Evolutionary conservation across 2,888 invertebrate genomes (phyloP).

Genomic region (Caenorhabditis drosophilae): DNA sequence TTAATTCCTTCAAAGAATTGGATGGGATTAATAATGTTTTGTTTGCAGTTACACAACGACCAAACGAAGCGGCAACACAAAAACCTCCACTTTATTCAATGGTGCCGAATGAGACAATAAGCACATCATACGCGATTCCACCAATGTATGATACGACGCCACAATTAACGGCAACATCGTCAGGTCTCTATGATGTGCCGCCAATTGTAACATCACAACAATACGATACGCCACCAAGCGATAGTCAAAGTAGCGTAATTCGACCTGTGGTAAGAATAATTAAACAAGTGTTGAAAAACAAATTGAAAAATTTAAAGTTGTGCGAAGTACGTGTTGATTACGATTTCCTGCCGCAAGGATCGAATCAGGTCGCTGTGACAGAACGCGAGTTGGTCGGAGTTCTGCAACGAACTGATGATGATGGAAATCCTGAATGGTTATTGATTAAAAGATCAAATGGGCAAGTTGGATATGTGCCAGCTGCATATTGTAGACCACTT

Average conservation of each 20-base stretch:
- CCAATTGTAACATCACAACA: not conserved
- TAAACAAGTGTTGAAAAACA: not conserved
- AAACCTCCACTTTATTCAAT: conserved; percentile 13
- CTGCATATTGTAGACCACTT: conserved; percentile 47
- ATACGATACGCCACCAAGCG: not conserved
- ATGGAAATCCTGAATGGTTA: conserved; percentile 60
- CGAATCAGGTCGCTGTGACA: conserved; percentile 50
- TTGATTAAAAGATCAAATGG: conserved; percentile 39
- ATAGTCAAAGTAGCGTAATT: too few species aligned
- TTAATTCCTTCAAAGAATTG: not conserved
- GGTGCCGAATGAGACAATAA: conserved; percentile 8
- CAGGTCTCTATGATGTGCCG: not conserved
- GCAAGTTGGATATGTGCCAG: conserved; percentile 55
- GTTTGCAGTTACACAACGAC: not conserved
- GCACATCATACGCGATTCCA: conserved; percentile 14
- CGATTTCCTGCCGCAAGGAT: conserved; percentile 55
- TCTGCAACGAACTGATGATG: conserved; percentile 52
- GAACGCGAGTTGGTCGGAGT: conserved; percentile 49
- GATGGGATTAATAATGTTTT: not conserved
- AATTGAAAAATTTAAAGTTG: conserved; percentile 23
- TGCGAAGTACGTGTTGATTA: conserved; percentile 43
- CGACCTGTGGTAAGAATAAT: not conserved
- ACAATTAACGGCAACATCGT: not conserved
- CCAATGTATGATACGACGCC: conserved; percentile 32
- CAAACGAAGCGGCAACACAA: too few species aligned